These are phyloP conservation scores for Ptyas mucosa DNA, from an alignment of 2,113 vertebrate genomes.

Conservation along the genomic window DNA sequence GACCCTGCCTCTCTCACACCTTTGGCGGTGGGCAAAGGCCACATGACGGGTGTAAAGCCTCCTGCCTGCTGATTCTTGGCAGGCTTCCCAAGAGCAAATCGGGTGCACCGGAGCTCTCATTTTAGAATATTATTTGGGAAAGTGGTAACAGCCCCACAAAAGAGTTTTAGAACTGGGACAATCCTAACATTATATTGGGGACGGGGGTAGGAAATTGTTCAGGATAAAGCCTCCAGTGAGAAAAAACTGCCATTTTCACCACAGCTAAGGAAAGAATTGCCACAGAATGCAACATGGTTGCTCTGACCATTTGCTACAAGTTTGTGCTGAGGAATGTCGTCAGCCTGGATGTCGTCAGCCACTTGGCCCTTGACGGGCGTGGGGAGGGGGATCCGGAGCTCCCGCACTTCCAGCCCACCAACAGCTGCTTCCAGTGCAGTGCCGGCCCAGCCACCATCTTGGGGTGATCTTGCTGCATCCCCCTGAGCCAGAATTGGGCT, in stretches of 20 bases:
- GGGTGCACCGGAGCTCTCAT: neutral
- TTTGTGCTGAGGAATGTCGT: neutral
- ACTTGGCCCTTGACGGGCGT: neutral
- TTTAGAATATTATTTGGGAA: neutral
- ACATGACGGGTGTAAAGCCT: neutral
- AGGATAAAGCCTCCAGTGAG: no score
- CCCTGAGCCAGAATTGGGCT: neutral
- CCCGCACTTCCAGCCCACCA: neutral
- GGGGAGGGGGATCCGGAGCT: neutral
- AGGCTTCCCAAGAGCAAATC: neutral
- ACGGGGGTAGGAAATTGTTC: neutral
- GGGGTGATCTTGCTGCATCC: neutral
- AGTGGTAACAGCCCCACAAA: neutral
- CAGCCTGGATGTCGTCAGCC: neutral
- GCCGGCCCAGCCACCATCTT: neutral
- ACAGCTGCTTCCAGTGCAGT: neutral
- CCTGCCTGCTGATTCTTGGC: neutral
- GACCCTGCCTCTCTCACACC: neutral
- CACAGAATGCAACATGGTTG: neutral
- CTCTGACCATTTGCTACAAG: neutral
- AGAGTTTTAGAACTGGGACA: neutral
- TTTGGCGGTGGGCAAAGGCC: neutral
- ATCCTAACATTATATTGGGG: neutral
- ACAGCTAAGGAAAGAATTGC: neutral
- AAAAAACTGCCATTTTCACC: neutral